These are phyloP conservation scores for Mus minutoides DNA, from an alignment of 2,797 vertebrate genomes.

Conservation along the genomic window DNA sequence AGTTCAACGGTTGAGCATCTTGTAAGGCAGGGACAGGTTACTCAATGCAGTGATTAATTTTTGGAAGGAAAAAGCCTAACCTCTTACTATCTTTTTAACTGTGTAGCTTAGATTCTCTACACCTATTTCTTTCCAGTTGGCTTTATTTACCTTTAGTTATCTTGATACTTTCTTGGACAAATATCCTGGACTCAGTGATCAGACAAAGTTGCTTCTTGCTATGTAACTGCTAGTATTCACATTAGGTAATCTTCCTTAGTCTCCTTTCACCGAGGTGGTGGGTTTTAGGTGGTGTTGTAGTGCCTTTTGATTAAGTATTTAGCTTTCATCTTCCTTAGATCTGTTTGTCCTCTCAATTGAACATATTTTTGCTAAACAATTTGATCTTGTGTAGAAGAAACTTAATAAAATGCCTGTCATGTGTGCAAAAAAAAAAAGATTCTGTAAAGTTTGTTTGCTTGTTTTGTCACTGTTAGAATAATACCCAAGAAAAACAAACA, in stretches of 20 bases:
- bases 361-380: background rate
- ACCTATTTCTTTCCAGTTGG: conserved; percentile 48
- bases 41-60: conserved; percentile 6
- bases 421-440: background rate
- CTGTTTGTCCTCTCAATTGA: background rate
- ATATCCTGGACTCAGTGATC: background rate
- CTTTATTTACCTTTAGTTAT: background rate
- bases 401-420: background rate
- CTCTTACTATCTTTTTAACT: conserved; percentile 31
- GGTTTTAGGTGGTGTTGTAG: background rate
- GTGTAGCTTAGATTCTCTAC: conserved; percentile 12
- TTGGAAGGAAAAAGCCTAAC: conserved; percentile 66
- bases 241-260: background rate
- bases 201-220: background rate
- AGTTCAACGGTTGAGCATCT: background rate
- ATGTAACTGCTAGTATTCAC: background rate
- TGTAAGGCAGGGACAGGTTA: background rate
- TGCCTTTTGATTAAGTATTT: background rate
- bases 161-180: background rate
- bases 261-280: background rate
- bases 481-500: background rate
- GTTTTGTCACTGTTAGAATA: background rate
- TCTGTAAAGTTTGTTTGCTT: background rate
- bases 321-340: background rate
- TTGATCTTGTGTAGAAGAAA: background rate